Percentiles rank a stretch among this genome's conserved stretches.
phyloP scores from a whole-genome alignment of 2,888 invertebrate genomes.

The Epiblema foenella region DNA sequence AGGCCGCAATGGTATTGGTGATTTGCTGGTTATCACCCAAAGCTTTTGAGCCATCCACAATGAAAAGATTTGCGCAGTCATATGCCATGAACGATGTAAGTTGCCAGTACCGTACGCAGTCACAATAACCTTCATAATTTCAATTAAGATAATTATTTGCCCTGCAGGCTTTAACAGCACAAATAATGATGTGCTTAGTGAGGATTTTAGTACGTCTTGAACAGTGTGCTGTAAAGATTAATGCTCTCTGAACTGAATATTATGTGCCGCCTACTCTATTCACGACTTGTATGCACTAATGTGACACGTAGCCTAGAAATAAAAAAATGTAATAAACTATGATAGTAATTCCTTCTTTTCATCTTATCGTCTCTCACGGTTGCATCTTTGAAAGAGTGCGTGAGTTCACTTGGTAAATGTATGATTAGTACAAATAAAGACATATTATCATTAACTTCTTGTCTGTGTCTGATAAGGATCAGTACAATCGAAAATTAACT shows the following conservation, averaged over 20 bases:
- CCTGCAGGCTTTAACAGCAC: background rate
- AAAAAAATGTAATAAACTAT: background rate
- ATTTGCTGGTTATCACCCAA: no score
- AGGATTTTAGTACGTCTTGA: background rate
- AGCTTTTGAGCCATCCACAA: no score
- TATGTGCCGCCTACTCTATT: background rate
- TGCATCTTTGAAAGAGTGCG: background rate
- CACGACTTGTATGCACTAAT: background rate
- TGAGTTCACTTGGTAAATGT: background rate
- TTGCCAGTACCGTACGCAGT: no score
- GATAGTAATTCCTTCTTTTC: background rate
- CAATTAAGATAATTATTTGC: background rate
- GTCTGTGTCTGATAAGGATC: no score
- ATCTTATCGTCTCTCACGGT: no score
- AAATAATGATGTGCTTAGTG: background rate
- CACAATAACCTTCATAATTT: background rate
- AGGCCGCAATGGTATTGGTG: no score
- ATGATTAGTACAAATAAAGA: no score
- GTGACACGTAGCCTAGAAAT: slow-evolving; percentile 4
- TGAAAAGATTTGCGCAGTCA: no score
- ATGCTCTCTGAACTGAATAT: background rate
- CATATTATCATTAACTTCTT: no score
- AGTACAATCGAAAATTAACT: no score
- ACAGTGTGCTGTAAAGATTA: background rate
- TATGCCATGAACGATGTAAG: no score